Conservation (phyloP, 1,140 invertebrate genomes). For the Zaprionus ornatus region DNA sequence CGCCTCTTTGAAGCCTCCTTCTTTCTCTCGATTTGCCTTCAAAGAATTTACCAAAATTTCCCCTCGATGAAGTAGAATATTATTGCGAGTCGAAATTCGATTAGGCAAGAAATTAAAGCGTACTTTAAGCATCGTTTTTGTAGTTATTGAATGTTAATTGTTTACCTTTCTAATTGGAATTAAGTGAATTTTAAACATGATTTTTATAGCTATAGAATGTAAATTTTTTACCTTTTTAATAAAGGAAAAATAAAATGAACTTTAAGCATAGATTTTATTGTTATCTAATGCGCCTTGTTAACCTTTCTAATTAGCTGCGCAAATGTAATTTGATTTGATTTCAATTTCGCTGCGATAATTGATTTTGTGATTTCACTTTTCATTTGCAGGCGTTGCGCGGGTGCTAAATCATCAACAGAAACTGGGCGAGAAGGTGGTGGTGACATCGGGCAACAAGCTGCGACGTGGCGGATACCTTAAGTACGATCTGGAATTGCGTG, state of each 20-base stretch:
- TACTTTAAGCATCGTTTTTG: background rate
- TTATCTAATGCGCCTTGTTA: background rate
- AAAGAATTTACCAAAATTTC: slow-evolving; percentile 33
- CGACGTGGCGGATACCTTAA: slow-evolving; percentile 65
- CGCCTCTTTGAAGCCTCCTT: background rate
- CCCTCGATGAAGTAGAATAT: slow-evolving; percentile 2
- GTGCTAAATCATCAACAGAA: slow-evolving; percentile 66
- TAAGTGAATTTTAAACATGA: background rate
- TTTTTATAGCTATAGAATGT: background rate
- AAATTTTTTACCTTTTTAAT: no score
- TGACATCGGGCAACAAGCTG: slow-evolving; percentile 68
- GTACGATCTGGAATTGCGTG: slow-evolving; percentile 81
- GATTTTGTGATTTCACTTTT: slow-evolving; percentile 12
- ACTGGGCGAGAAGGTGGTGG: slow-evolving; percentile 72
- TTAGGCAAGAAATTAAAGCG: background rate
- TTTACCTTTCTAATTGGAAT: no score
- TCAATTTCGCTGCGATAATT: slow-evolving; percentile 3
- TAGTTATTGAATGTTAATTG: background rate
- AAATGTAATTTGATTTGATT: background rate
- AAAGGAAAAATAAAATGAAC: background rate
- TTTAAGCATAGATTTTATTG: background rate
- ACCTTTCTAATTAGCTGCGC: no score
- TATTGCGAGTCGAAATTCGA: slow-evolving; percentile 13
- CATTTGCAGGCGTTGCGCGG: slow-evolving; percentile 63
- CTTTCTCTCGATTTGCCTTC: background rate